These are phyloP conservation scores for Coelinius sp. DNA, from an alignment of 2,888 invertebrate genomes.

Conservation along the genomic window DNA sequence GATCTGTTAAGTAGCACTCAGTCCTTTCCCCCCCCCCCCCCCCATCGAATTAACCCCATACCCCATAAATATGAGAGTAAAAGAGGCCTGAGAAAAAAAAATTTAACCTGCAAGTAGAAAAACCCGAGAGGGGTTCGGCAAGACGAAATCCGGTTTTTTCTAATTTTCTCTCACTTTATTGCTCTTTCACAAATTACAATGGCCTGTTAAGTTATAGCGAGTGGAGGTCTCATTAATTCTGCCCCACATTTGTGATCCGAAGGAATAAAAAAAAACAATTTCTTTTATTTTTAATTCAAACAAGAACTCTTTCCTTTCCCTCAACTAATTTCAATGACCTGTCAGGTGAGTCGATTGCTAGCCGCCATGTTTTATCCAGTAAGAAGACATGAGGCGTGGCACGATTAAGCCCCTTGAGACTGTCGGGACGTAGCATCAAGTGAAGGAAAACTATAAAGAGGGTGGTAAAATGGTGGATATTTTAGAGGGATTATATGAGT, in stretches of 20 bases:
- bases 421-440: constrained; percentile 24
- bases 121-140: background rate
- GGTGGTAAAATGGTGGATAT: background rate
- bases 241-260: constrained; percentile 1
- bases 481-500: background rate
- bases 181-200: constrained; percentile 12
- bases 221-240: constrained; percentile 9
- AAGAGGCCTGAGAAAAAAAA: background rate
- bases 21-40: too few species aligned
- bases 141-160: background rate
- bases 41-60: background rate
- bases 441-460: constrained; percentile 7
- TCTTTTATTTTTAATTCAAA: background rate
- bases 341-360: background rate
- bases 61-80: background rate
- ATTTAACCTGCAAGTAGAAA: background rate
- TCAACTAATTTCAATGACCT: constrained; percentile 1
- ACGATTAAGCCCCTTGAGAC: constrained; percentile 54
- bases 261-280: background rate
- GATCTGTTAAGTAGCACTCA: background rate
- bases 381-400: constrained; percentile 33
- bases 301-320: background rate
- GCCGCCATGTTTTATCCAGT: background rate
- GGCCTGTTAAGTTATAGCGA: constrained; percentile 21
- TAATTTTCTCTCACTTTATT: background rate